Evolutionary conservation across 2,113 vertebrate species (phyloP).

Genomic region (Solea senegalensis): DNA sequence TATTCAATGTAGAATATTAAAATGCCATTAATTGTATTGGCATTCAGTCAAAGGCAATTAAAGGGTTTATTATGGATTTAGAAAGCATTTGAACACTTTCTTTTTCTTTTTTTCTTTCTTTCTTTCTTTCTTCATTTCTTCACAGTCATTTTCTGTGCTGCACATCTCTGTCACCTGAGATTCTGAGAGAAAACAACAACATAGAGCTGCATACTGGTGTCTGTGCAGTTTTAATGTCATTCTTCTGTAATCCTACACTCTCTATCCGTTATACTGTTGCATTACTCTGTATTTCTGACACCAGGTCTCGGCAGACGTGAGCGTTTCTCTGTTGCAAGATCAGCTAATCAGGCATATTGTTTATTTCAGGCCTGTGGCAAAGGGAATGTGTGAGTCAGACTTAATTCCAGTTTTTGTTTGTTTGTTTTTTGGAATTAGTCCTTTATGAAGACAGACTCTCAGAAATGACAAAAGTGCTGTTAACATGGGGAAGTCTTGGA

Average conservation of each 20-base stretch:
- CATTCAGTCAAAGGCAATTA: too few relatives aligned
- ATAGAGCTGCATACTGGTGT: too few relatives aligned
- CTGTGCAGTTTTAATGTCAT: not conserved
- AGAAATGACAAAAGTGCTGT: constrained; percentile 31
- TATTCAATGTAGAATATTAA: too few relatives aligned
- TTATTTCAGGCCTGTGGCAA: constrained; percentile 29
- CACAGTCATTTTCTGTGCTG: too few relatives aligned
- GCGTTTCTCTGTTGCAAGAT: not conserved
- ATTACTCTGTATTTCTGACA: constrained; percentile 27
- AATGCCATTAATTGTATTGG: too few relatives aligned
- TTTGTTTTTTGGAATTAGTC: constrained; percentile 21
- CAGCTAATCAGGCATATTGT: constrained; percentile 33
- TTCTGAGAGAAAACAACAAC: too few relatives aligned
- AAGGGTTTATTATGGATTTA: too few relatives aligned
- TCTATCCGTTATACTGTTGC: constrained; percentile 9
- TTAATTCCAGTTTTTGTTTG: constrained; percentile 23
- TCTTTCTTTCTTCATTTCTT: too few relatives aligned
- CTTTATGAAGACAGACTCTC: constrained; percentile 33
- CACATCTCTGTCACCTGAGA: too few relatives aligned
- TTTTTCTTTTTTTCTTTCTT: too few relatives aligned
- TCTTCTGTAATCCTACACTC: constrained; percentile 11
- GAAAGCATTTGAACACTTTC: too few relatives aligned
- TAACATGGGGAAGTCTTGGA: constrained; percentile 23
- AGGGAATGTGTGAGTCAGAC: constrained; percentile 33
- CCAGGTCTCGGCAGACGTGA: constrained; percentile 26